Base-by-base conservation (phyloP, 2,113 vertebrate species). In the Platichthys stellatus region DNA sequence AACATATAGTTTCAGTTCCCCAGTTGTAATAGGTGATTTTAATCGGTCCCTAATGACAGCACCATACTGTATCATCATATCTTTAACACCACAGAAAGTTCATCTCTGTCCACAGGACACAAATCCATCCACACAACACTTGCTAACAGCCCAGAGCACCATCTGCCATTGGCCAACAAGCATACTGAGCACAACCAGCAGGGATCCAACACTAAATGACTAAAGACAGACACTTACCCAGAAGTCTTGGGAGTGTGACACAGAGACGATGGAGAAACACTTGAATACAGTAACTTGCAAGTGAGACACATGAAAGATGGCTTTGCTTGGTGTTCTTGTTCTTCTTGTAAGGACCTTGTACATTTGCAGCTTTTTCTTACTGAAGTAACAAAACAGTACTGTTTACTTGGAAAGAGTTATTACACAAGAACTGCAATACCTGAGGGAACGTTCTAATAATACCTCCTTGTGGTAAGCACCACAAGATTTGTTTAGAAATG, bases 101-200 rank as follows among this genome's bases (percentile, higher is more conserved):
- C 45, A 62, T 56, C 7, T 59, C 24, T 45, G 43, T 70, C 81
- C 80, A 72, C 68, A 63, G 59, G 58, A 69, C 69, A 3, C n/a
- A 82, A 76, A 85, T 78, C 69, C 28, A 18, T 63, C 43, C n/a
- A 65, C 45, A 10, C 20, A 47, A 43, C 0, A 78, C 21, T 11
- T 17, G 45, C 54, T 63, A 71, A 2, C 47, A 58, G 60, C 54
- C 57, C 74, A 64, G 49, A 70, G 49, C 26, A 76, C 68, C 82
- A 85, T 86, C 76, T 87, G 80, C 68, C 51, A 58, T 51, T 74
- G 28, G 54, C 73, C 78, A 78, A 81, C 53, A 74, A 76, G 57
- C 64, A 59, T 14, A 23, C 9, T 71, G 45, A 82, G 76, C 14
- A 73, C 60, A 79, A 78, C 66, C 59, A 86, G 57, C 54, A 53